Evolutionary conservation across 1,140 invertebrate species (phyloP).

Genomic region (Pseudomyrmex flavicornis): DNA sequence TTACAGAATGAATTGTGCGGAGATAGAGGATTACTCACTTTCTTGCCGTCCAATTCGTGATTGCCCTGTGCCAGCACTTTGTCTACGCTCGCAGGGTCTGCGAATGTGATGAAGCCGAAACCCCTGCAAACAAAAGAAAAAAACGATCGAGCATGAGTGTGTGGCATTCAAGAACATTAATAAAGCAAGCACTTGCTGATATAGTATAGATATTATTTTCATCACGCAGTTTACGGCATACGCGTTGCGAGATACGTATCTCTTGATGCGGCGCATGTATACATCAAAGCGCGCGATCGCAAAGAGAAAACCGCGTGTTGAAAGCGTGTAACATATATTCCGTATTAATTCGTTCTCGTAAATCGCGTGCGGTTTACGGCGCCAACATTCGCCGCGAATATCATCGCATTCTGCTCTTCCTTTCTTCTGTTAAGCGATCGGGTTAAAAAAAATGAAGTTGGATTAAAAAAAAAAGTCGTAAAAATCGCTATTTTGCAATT

Average conservation of each 20-base stretch:
- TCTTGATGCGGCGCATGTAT: slow-evolving; percentile 22
- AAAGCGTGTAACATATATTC: neutral
- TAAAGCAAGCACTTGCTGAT: slow-evolving; percentile 43
- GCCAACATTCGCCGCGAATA: too few species aligned
- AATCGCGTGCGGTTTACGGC: neutral
- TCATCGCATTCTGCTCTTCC: too few species aligned
- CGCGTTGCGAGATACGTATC: slow-evolving; percentile 35
- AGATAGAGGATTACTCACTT: slow-evolving; percentile 88
- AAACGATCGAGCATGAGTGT: slow-evolving; percentile 29
- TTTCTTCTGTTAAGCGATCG: too few species aligned
- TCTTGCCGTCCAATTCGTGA: slow-evolving; percentile 98
- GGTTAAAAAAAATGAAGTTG: too few species aligned
- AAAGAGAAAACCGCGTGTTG: neutral
- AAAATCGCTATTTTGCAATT: too few species aligned
- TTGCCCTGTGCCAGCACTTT: slow-evolving; percentile 97
- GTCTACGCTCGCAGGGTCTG: slow-evolving; percentile 96
- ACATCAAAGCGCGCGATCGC: slow-evolving; percentile 30
- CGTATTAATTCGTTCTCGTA: slow-evolving; percentile 40
- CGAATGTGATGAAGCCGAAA: slow-evolving; percentile 98
- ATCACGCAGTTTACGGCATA: neutral
- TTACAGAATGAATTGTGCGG: slow-evolving; percentile 20
- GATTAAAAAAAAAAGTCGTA: too few species aligned
- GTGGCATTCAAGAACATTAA: slow-evolving; percentile 28
- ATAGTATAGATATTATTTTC: slow-evolving; percentile 42
- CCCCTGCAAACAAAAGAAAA: slow-evolving; percentile 92